Base-by-base conservation (phyloP, 2,888 invertebrate genomes). In the Eudemis profundana region DNA sequence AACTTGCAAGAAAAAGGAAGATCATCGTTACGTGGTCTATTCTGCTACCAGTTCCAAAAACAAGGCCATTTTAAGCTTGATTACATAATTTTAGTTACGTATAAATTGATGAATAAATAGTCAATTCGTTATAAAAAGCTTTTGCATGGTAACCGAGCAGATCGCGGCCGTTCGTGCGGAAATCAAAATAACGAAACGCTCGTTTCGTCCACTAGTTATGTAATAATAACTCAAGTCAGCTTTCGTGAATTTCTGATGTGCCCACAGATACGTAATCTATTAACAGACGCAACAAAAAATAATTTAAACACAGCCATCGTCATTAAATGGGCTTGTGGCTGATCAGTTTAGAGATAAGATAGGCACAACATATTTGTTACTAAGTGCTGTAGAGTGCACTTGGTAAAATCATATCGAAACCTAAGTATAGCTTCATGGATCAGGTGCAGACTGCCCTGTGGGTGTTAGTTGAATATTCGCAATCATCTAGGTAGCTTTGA, bases 121-220 rank as follows among this genome's bases (percentile, higher is more conserved):
- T 74, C 70, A 67, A 66, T 68, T 65, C 69, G 61, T 71, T 68
- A 59, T 23, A 23, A 47, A 46, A 47, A 68, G 71, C 75, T 78
- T 78, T 77, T 75, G 74, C 74, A 17, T 57, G 60, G 65, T 61
- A 66, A 68, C 61, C 19, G 54, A 62, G 66, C 50, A 69, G 69
- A 68, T 47, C 67, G 76, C 69, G 72, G 63, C 73, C 76, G 78
- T 74, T 81, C 82, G 82, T 82, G 83, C 83, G 82, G 83, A 78
- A 81, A 85, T 78, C 71, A 77, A 78, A 79, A 76, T 77, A 78
- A 80, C 69, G 66, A 80, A 79, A 77, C 74, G 71, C 71, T 74
- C 70, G 70, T 73, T 70, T 70, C 68, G 72, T 68, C 63, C 68
- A 69, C 75, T 49, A 76, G 78, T 81, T 74, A 77, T 72, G 72